Percentiles rank a stretch among this genome's conserved stretches.
phyloP scores from a whole-genome alignment of 1,140 invertebrate genomes.

The Aphis craccivora region DNA sequence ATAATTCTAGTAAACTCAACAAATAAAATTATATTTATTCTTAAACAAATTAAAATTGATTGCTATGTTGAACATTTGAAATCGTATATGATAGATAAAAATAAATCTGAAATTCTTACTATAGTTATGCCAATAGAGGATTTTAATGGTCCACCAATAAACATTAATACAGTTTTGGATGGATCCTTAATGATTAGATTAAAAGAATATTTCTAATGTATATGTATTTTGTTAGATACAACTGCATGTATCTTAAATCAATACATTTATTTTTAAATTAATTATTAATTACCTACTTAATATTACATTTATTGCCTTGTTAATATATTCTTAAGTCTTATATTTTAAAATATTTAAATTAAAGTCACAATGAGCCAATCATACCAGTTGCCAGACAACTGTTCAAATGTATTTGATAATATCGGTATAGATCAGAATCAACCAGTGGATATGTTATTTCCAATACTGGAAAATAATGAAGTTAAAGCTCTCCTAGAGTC shows the following conservation, averaged over 20 bases:
- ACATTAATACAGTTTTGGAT: background rate
- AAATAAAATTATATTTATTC: background rate
- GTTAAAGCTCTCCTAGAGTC: background rate
- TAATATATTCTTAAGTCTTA: too few species aligned
- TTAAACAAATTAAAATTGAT: background rate
- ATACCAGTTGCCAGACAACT: too few species aligned
- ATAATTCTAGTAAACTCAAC: background rate
- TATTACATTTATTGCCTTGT: too few species aligned
- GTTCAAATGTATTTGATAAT: too few species aligned
- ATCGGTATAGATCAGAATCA: too few species aligned
- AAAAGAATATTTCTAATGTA: conserved; percentile 11
- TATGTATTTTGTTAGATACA: too few species aligned
- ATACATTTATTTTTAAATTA: too few species aligned
- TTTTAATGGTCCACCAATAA: conserved; percentile 5
- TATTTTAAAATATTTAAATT: too few species aligned
- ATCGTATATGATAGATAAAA: background rate
- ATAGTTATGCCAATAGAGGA: background rate
- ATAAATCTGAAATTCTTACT: background rate
- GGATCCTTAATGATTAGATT: background rate
- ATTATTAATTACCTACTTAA: too few species aligned
- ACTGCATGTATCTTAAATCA: too few species aligned
- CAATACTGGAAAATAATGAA: background rate
- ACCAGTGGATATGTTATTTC: too few species aligned
- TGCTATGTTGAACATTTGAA: conserved; percentile 1
- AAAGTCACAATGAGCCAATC: too few species aligned